Base-by-base conservation (phyloP, 2,888 invertebrate species). In the Acleris cristana region DNA sequence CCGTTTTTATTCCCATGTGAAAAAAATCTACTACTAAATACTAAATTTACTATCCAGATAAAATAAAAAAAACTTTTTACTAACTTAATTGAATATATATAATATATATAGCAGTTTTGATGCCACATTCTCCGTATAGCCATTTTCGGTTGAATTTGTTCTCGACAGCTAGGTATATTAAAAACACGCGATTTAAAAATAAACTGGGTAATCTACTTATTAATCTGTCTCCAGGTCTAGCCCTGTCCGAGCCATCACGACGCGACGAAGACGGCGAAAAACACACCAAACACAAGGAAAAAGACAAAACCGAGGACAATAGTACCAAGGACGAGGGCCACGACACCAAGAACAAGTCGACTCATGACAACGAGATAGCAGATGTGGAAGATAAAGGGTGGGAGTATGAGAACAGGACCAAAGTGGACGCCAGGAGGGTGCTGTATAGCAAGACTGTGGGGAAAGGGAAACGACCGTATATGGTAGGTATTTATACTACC, bases 381-480 rank as follows among this genome's bases (percentile, higher is more conserved):
- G 88, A 87, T 49, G 72, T 85, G 60, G 65, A 74, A n/a, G 88
- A 92, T 45, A 86, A 80, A n/a, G 81, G 83, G 0, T 90, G 92
- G 92, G 86, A 85, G 49, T 90, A 73, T 56, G 90, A 91, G 71
- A 91, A 92, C 30, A 85, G 74, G 0, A 87, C 86, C 0, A 19
- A 70, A 3, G 83, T 90, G 12, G 91, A 92, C 51, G 81, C 87
- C 0, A 86, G 92, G 71, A 83, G 92, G 70, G 90, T 92, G 48
- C 70, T 92, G 26, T 88, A 88, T 66, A 88, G 91, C 69, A 90
- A 86, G 71, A 80, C 66, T 58, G 86, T 87, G 0, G 65, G 62
- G 16, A 73, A 75, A 45, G 90, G 88, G 2, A 87, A 82, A 63
- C 78, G 91, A 49, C 89, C 91, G 12, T 92, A 92, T 26, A 92